Percentiles rank a stretch among this genome's conserved stretches.
Evolutionary conservation across 2,888 invertebrate genomes (phyloP).

Genomic region (Lasioglossum malachurum): DNA sequence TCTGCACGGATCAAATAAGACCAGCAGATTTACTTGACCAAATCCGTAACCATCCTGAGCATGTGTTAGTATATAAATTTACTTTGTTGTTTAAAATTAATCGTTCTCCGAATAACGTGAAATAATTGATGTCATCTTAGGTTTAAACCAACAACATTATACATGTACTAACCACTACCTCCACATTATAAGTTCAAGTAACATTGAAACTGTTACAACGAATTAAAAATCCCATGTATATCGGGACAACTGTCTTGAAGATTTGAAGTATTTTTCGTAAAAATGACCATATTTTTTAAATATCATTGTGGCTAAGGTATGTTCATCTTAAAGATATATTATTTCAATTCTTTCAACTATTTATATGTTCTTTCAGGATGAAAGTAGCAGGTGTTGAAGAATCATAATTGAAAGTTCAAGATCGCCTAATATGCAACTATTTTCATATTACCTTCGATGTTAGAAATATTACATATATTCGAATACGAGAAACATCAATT

Average conservation of each 20-base stretch:
- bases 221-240: conserved; percentile 21
- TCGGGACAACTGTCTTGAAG: conserved; percentile 16
- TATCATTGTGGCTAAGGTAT: neutral
- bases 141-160: conserved; percentile 75
- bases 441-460: conserved; percentile 21
- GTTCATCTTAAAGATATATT: conserved; percentile 9
- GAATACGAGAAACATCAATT: conserved; percentile 28
- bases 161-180: conserved; percentile 68
- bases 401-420: conserved; percentile 24
- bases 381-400: conserved; percentile 70
- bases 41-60: conserved; percentile 97
- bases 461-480: conserved; percentile 23
- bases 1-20: conserved; percentile 94
- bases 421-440: conserved; percentile 13
- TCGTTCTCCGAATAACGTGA: neutral
- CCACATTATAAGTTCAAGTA: neutral
- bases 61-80: conserved; percentile 91
- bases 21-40: conserved; percentile 95
- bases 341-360: neutral
- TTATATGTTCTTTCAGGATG: conserved; percentile 66
- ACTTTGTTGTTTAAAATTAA: neutral
- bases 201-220: conserved; percentile 17
- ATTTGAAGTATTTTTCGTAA: neutral
- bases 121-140: conserved; percentile 39
- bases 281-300: neutral